These are phyloP conservation scores for Halocaridina rubra DNA, from an alignment of 2,888 invertebrate genomes.

Conservation along the genomic window DNA sequence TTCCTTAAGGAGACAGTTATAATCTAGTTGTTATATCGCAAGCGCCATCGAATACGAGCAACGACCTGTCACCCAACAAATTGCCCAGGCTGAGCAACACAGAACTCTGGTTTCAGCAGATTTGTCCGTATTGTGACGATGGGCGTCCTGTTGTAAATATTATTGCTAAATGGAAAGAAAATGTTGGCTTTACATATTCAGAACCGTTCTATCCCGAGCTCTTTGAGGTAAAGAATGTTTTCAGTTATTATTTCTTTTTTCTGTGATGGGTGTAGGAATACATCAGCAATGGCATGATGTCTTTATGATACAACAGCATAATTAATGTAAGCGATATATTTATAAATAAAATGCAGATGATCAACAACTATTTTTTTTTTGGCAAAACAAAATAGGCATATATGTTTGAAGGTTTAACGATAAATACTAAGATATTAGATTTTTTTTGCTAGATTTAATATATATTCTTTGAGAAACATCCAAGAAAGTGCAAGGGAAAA, in stretches of 20 bases:
- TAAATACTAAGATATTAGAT: too few relatives aligned
- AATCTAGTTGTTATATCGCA: slow-evolving; percentile 19
- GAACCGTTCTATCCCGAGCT: slow-evolving; percentile 22
- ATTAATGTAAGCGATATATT: neutral
- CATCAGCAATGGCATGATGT: neutral
- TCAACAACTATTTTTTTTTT: neutral
- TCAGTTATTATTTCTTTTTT: neutral
- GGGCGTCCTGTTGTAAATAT: neutral
- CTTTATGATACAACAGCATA: neutral
- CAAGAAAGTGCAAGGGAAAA: too few relatives aligned
- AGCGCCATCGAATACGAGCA: neutral
- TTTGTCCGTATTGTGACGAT: slow-evolving; percentile 14
- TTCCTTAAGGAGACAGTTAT: neutral
- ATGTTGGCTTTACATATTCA: neutral
- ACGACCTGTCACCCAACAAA: neutral
- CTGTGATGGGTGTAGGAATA: neutral
- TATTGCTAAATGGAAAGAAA: neutral
- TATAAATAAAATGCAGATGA: neutral
- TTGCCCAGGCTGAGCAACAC: neutral
- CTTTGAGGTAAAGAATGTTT: slow-evolving; percentile 4
- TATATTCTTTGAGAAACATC: too few relatives aligned
- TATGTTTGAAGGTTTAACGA: too few relatives aligned
- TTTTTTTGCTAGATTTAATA: too few relatives aligned
- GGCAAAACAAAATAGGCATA: neutral
- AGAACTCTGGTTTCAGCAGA: neutral